Evolutionary conservation across 2,888 invertebrate species (phyloP).

Genomic region (Disparrhopalites patrizii): DNA sequence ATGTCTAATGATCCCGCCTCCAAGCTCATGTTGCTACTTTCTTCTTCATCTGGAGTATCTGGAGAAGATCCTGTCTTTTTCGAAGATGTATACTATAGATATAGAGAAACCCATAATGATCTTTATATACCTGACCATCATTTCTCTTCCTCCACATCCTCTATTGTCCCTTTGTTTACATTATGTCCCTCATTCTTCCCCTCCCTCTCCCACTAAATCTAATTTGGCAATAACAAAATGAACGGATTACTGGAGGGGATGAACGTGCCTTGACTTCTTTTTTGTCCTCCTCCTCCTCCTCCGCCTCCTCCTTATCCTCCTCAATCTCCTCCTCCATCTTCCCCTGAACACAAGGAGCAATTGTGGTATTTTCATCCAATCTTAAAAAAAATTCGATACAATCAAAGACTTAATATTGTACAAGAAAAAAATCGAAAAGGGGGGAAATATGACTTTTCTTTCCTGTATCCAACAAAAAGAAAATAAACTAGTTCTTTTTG

Average conservation of each 20-base stretch:
- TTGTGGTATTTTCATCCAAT: conserved; percentile 5
- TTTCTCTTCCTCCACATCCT: no score
- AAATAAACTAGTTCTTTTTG: not conserved
- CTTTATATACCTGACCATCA: not conserved
- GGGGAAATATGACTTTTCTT: not conserved
- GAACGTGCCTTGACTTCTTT: conserved; percentile 11
- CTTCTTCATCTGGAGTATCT: no score
- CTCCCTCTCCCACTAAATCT: no score
- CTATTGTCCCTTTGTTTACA: not conserved
- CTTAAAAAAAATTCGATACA: conserved; percentile 7
- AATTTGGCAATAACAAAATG: conserved; percentile 7
- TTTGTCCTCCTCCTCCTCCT: no score
- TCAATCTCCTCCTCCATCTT: no score
- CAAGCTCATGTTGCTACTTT: no score
- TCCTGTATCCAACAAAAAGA: not conserved
- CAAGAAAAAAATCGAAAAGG: not conserved
- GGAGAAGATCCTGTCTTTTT: no score
- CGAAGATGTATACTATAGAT: no score
- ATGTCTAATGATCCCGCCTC: no score
- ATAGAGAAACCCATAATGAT: no score
- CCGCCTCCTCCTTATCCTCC: no score
- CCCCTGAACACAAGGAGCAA: not conserved
- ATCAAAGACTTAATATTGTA: not conserved
- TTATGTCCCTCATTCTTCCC: not conserved
- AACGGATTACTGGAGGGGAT: conserved; percentile 16